Percentiles rank a stretch among this genome's conserved stretches.
These are phyloP conservation scores for Heliconius eleuchia DNA, from an alignment of 1,140 invertebrate genomes.

Conservation along the genomic window DNA sequence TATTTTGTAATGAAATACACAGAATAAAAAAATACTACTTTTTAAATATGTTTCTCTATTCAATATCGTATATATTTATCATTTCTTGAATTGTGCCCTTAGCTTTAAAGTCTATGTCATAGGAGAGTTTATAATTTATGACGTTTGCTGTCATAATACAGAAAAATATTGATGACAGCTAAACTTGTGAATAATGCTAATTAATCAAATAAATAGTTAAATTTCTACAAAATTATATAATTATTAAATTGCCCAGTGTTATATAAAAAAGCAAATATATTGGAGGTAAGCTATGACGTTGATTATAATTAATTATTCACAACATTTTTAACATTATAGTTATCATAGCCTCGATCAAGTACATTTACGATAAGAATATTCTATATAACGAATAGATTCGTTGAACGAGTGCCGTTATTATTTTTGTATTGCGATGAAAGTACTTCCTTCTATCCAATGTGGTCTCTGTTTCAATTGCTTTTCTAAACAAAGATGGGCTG, in stretches of 20 bases:
- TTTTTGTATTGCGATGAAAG: conserved; percentile 54
- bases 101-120: background rate
- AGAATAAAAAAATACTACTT: no score
- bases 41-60: no score
- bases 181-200: background rate
- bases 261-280: background rate
- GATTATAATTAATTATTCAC: conserved; percentile 12
- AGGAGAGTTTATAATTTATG: background rate
- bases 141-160: conserved; percentile 9
- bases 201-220: background rate
- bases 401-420: conserved; percentile 64
- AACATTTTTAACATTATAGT: conserved; percentile 9
- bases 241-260: background rate
- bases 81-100: background rate
- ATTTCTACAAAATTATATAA: background rate
- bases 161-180: background rate
- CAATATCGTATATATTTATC: no score
- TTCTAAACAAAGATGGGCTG: conserved; percentile 58
- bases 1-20: no score
- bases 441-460: conserved; percentile 38
- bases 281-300: background rate
- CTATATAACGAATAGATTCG: conserved; percentile 71
- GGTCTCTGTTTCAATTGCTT: conserved; percentile 38
- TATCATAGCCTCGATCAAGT: conserved; percentile 40
- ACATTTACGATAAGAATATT: conserved; percentile 61